Percentiles rank a stretch among this genome's conserved stretches.
phyloP scores from a whole-genome alignment of 2,797 vertebrate genomes.

The Epinephelus coioides region DNA sequence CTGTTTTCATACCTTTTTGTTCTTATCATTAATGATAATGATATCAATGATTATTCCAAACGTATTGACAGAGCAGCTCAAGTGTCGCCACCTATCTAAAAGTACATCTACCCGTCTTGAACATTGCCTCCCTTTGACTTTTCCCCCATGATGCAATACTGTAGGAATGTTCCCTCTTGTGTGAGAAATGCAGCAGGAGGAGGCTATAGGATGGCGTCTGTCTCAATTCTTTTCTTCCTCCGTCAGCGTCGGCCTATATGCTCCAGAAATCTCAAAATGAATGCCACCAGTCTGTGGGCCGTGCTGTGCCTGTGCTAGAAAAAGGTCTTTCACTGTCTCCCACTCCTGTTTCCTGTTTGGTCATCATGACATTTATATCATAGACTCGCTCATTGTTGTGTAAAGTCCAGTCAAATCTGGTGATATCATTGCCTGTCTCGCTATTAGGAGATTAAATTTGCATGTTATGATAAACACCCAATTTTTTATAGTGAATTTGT shows the following conservation, averaged over 20 bases:
- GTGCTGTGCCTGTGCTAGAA: conserved; percentile 45
- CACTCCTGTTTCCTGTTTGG: conserved; percentile 64
- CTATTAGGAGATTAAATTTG: conserved; percentile 5
- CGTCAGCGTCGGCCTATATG: conserved; percentile 31
- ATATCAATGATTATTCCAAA: conserved; percentile 1
- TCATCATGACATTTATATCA: conserved; percentile 55
- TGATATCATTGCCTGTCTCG: conserved; percentile 21
- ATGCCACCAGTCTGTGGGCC: conserved; percentile 53
- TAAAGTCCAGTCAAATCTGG: conserved; percentile 33
- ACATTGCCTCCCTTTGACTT: conserved; percentile 63
- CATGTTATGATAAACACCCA: conserved; percentile 11
- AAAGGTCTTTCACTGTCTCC: conserved; percentile 58
- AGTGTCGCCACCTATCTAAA: conserved; percentile 25
- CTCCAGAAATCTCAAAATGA: conserved; percentile 52
- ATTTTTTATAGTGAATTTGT: neutral
- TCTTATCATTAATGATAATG: neutral
- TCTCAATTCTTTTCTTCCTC: conserved; percentile 69
- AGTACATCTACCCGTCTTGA: conserved; percentile 49
- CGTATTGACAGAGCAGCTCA: conserved; percentile 1
- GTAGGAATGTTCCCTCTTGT: conserved; percentile 80
- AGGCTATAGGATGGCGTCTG: conserved; percentile 69
- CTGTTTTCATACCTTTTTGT: conserved; percentile 9
- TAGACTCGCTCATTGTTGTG: conserved; percentile 43
- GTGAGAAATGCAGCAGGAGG: conserved; percentile 77
- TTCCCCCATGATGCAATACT: conserved; percentile 72